These are phyloP conservation scores for Dusona sp. DNA, from an alignment of 2,888 invertebrate genomes.

Conservation along the genomic window DNA sequence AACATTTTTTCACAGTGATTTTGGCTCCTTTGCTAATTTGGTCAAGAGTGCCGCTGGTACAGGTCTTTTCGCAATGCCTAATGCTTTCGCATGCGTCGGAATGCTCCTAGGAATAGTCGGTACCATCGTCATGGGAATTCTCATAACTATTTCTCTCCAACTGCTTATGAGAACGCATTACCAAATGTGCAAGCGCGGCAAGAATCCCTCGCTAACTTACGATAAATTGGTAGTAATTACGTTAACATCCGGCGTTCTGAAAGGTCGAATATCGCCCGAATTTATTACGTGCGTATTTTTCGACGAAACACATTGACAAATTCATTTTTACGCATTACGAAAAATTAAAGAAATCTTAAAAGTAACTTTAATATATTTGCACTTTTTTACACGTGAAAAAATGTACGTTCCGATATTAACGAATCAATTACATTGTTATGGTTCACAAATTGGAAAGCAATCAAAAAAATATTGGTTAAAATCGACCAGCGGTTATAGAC, in stretches of 20 bases:
- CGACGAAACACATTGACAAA: background rate
- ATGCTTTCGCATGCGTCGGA: constrained; percentile 77
- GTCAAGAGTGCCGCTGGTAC: constrained; percentile 76
- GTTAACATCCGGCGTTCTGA: constrained; percentile 65
- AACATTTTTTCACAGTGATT: constrained; percentile 69
- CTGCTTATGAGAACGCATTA: constrained; percentile 74
- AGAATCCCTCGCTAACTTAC: constrained; percentile 71
- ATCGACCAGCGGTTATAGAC: background rate
- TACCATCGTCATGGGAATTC: constrained; percentile 72
- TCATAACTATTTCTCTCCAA: constrained; percentile 73
- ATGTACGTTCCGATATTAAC: too few relatives aligned
- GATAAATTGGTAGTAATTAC: constrained; percentile 72
- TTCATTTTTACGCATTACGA: background rate
- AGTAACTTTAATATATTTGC: background rate
- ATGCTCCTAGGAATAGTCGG: constrained; percentile 74
- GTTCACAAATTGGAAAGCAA: background rate
- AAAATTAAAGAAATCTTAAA: background rate
- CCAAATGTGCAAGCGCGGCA: constrained; percentile 70
- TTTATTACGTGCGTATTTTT: constrained; percentile 68
- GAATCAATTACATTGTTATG: background rate
- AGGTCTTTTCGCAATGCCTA: constrained; percentile 76
- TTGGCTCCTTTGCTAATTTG: constrained; percentile 72
- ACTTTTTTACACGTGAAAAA: too few relatives aligned
- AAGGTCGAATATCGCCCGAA: constrained; percentile 67
- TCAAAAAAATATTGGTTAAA: background rate